Evolutionary conservation across 2,888 invertebrate species (phyloP).

Genomic region (Meiosimyza decipiens): DNA sequence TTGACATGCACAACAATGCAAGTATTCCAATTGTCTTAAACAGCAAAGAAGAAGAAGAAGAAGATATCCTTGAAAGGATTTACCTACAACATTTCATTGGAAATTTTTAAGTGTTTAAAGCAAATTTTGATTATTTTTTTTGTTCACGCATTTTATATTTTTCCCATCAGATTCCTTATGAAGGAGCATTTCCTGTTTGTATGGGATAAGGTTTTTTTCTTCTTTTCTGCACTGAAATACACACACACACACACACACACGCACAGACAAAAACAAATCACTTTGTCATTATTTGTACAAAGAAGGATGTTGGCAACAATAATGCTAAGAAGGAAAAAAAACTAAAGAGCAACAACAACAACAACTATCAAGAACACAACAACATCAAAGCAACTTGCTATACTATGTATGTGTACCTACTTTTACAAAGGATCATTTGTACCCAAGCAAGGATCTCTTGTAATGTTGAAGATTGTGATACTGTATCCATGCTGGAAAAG

Average conservation of each 20-base stretch:
- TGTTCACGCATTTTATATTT: neutral
- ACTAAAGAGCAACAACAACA: conserved; percentile 1
- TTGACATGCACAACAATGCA: neutral
- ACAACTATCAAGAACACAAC: neutral
- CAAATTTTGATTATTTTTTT: conserved; percentile 7
- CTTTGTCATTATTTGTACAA: conserved; percentile 20
- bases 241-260: too few relatives aligned
- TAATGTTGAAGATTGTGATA: too few relatives aligned
- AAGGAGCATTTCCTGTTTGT: conserved; percentile 14
- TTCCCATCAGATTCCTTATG: conserved; percentile 14
- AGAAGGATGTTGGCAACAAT: conserved; percentile 10
- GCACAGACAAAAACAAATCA: neutral
- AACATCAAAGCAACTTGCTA: conserved; percentile 24
- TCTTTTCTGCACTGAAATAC: too few relatives aligned
- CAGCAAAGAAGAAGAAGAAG: neutral
- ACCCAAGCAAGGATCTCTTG: conserved; percentile 27
- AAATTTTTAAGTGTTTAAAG: conserved; percentile 28
- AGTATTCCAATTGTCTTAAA: neutral
- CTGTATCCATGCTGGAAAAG: too few relatives aligned
- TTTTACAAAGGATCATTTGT: conserved; percentile 26
- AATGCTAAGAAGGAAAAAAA: neutral
- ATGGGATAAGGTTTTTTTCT: neutral
- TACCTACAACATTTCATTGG: conserved; percentile 26
- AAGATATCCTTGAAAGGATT: conserved; percentile 10
- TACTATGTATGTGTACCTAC: too few relatives aligned